These are phyloP conservation scores for Ophraella communa DNA, from an alignment of 2,888 invertebrate species.

Conservation along the genomic window DNA sequence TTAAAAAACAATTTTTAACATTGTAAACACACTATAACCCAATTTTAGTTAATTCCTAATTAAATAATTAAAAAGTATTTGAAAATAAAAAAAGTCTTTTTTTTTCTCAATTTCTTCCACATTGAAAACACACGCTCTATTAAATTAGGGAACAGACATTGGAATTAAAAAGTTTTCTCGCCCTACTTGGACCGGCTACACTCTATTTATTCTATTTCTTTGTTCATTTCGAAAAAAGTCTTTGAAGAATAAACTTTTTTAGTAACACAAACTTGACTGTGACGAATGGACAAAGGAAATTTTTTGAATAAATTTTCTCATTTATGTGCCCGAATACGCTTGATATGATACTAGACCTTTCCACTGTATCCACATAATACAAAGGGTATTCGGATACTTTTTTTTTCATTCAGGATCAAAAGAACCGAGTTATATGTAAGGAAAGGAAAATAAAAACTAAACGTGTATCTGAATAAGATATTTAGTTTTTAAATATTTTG, in stretches of 20 bases:
- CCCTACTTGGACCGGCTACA: background rate
- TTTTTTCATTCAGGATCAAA: constrained; percentile 18
- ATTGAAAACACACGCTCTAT: background rate
- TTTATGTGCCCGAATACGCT: background rate
- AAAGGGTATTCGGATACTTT: constrained; percentile 6
- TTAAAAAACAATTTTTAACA: too few relatives aligned
- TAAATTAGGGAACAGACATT: background rate
- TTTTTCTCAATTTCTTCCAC: too few relatives aligned
- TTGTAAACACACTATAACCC: too few relatives aligned
- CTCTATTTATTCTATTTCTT: background rate
- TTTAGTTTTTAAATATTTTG: background rate
- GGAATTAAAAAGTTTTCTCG: background rate
- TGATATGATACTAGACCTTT: background rate
- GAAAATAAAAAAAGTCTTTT: background rate
- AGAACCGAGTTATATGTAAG: background rate
- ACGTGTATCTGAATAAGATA: background rate
- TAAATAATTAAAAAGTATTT: background rate
- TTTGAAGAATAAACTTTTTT: background rate
- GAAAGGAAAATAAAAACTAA: constrained; percentile 1
- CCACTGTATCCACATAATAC: constrained; percentile 4
- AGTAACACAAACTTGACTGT: background rate
- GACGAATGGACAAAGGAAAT: background rate
- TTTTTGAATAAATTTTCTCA: background rate
- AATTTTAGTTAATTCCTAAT: too few relatives aligned
- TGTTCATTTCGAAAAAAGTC: too few relatives aligned